These are phyloP conservation scores for Macropis europaea DNA, from an alignment of 2,888 invertebrate genomes.

Conservation along the genomic window DNA sequence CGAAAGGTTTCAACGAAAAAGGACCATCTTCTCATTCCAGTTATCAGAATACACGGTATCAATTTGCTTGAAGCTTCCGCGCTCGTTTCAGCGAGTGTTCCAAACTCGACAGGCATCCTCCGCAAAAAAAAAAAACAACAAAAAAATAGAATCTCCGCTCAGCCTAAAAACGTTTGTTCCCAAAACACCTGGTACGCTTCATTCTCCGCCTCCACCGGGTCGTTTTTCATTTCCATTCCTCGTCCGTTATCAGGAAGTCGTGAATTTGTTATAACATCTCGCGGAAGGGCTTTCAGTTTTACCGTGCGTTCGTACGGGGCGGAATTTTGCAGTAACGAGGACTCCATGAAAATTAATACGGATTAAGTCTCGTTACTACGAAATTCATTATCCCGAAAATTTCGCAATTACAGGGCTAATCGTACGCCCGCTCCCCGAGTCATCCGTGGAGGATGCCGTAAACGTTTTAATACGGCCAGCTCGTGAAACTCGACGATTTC, in stretches of 20 bases:
- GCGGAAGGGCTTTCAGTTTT: background rate
- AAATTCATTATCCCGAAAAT: conserved; percentile 23
- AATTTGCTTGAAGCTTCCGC: background rate
- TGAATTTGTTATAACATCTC: background rate
- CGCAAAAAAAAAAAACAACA: too few species aligned
- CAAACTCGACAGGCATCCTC: too few species aligned
- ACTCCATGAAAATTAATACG: background rate
- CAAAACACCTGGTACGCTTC: background rate
- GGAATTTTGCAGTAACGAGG: conserved; percentile 14
- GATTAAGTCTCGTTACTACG: conserved; percentile 10
- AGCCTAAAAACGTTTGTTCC: background rate
- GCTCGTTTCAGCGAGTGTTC: background rate
- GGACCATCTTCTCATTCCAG: conserved; percentile 10
- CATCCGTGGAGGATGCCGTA: background rate
- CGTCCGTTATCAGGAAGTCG: background rate
- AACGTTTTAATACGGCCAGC: background rate
- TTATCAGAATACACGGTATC: background rate
- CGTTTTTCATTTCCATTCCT: background rate
- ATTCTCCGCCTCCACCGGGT: background rate
- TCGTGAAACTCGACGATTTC: too few species aligned
- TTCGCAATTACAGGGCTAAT: conserved; percentile 23
- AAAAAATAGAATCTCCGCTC: background rate
- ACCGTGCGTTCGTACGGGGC: background rate
- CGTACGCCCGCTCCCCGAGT: background rate
- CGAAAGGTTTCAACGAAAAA: conserved; percentile 1